These are phyloP conservation scores for Apis cerana DNA, from an alignment of 1,140 invertebrate species.

Conservation along the genomic window DNA sequence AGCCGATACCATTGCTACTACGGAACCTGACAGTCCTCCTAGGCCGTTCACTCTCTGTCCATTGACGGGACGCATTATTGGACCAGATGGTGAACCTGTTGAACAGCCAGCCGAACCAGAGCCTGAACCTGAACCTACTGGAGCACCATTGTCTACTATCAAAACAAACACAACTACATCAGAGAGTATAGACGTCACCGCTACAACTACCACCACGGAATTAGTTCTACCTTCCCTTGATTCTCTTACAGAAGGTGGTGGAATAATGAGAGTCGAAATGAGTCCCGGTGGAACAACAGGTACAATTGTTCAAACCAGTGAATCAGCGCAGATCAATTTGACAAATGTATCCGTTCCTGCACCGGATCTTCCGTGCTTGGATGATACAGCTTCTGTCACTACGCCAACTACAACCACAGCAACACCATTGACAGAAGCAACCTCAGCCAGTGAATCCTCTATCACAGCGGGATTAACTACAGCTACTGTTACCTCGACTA, in stretches of 20 bases:
- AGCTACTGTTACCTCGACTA: conserved; percentile 49
- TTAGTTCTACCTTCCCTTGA: conserved; percentile 76
- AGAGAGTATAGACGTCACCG: conserved; percentile 38
- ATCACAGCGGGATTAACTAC: conserved; percentile 42
- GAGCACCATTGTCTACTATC: conserved; percentile 38
- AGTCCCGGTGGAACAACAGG: conserved; percentile 85
- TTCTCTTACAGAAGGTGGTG: conserved; percentile 83
- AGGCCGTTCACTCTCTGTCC: conserved; percentile 87
- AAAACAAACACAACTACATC: conserved; percentile 32
- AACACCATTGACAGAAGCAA: conserved; percentile 36
- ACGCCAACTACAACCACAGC: conserved; percentile 29
- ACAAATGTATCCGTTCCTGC: conserved; percentile 77
- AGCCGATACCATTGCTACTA: conserved; percentile 79
- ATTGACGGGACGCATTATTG: conserved; percentile 85
- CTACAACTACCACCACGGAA: conserved; percentile 50
- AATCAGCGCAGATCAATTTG: conserved; percentile 69
- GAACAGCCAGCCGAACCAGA: conserved; percentile 69
- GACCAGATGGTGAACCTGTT: conserved; percentile 86
- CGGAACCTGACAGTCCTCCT: conserved; percentile 84
- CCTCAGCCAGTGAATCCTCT: conserved; percentile 9
- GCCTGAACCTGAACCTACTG: conserved; percentile 45
- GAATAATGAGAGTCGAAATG: conserved; percentile 86
- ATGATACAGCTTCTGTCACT: conserved; percentile 65
- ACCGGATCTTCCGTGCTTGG: conserved; percentile 78
- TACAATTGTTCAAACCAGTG: conserved; percentile 82